A percentile compares a stretch with the other conserved stretches of the same genome.
Evolutionary conservation across 2,113 vertebrate genomes (phyloP).

Genomic region (Carassius carassius): DNA sequence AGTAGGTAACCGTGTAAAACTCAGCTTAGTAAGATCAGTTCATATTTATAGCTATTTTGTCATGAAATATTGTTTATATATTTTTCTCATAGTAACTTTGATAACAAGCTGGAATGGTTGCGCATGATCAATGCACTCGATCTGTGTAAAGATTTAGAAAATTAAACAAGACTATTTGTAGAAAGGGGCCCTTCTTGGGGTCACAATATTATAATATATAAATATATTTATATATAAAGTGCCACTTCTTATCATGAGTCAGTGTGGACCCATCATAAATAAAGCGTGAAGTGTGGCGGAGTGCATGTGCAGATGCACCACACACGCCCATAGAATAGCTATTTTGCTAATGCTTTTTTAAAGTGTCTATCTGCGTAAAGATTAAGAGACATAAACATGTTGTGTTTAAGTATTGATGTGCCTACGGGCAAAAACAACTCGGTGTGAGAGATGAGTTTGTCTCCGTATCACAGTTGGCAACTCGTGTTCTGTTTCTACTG

Average conservation of each 20-base stretch:
- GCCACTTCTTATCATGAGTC: neutral
- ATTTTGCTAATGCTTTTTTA: constrained; percentile 3
- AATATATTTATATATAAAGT: no score
- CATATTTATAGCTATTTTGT: no score
- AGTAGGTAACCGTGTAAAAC: no score
- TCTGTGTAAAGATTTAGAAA: no score
- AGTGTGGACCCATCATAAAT: neutral
- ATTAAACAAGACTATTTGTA: no score
- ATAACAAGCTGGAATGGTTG: no score
- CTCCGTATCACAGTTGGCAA: constrained; percentile 46
- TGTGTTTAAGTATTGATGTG: constrained; percentile 48
- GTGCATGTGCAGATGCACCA: neutral
- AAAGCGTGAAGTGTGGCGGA: neutral
- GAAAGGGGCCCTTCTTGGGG: no score
- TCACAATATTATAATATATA: no score
- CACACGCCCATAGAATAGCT: neutral
- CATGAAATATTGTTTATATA: no score
- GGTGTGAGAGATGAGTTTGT: constrained; percentile 48
- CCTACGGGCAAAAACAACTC: constrained; percentile 47
- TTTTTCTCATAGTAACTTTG: no score
- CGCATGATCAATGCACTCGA: no score
- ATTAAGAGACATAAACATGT: constrained; percentile 41
- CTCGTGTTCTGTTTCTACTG: constrained; percentile 30
- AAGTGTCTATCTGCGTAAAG: constrained; percentile 23
- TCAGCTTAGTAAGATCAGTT: no score